phyloP scores from a whole-genome alignment of 1,140 invertebrate genomes.

The Drosophila trapezifrons region DNA sequence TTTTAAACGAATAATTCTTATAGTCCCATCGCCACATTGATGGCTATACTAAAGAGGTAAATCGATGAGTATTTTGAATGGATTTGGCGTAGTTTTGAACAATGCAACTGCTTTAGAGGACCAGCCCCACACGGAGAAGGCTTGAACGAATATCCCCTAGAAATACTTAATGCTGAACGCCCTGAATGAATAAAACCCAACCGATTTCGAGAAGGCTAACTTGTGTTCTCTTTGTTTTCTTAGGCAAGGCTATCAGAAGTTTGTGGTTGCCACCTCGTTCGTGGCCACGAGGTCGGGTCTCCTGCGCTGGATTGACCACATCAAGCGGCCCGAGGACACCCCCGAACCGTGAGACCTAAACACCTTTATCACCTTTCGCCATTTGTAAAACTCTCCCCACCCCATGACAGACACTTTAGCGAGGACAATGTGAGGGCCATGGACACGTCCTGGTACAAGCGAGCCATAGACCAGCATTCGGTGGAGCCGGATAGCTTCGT shows the following conservation, averaged over 20 bases:
- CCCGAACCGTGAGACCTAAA: slow-evolving; percentile 87
- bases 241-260: slow-evolving; percentile 94
- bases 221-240: slow-evolving; percentile 78
- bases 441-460: slow-evolving; percentile 95
- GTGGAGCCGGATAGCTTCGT: slow-evolving; percentile 95
- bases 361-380: not conserved
- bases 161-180: slow-evolving; percentile 8
- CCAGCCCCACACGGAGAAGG: slow-evolving; percentile 36
- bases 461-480: slow-evolving; percentile 95
- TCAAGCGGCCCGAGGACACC: slow-evolving; percentile 85
- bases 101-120: slow-evolving; percentile 52
- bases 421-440: slow-evolving; percentile 92
- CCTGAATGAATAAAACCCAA: not conserved
- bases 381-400: not conserved
- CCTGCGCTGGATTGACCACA: slow-evolving; percentile 92
- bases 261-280: slow-evolving; percentile 92
- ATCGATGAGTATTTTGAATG: slow-evolving; percentile 43
- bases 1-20: slow-evolving; percentile 79
- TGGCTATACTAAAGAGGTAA: slow-evolving; percentile 94
- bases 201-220: slow-evolving; percentile 15
- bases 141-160: slow-evolving; percentile 29
- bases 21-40: slow-evolving; percentile 94
- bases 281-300: slow-evolving; percentile 95
- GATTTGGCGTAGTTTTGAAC: slow-evolving; percentile 52
- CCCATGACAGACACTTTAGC: slow-evolving; percentile 89